Evolutionary conservation across 2,797 vertebrate species (phyloP).

Genomic region (Oryzias dopingdopingensis): DNA sequence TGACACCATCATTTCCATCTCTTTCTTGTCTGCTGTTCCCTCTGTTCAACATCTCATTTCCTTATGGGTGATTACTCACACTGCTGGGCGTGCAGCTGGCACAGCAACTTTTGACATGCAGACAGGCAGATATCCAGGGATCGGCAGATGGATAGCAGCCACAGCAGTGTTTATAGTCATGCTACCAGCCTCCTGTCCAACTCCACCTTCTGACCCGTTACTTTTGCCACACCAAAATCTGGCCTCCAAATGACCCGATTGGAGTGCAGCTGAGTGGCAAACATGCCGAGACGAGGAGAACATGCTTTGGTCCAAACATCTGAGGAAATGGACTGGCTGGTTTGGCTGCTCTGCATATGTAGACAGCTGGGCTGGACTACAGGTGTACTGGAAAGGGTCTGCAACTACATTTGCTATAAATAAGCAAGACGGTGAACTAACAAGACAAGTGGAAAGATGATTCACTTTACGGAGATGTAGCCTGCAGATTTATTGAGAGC

Average conservation of each 20-base stretch:
- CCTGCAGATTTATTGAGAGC: constrained; percentile 3
- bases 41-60: constrained; percentile 62
- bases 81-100: constrained; percentile 58
- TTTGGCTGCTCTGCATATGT: constrained; percentile 67
- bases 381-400: constrained; percentile 64
- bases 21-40: constrained; percentile 53
- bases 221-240: constrained; percentile 65
- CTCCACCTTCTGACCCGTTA: constrained; percentile 61
- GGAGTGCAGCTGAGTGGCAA: constrained; percentile 58
- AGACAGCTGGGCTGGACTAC: constrained; percentile 73
- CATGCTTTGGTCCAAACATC: constrained; percentile 70
- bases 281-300: constrained; percentile 70
- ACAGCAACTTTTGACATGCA: constrained; percentile 47
- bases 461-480: constrained; percentile 25
- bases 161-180: constrained; percentile 63
- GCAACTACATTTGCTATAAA: constrained; percentile 52
- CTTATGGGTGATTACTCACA: constrained; percentile 62
- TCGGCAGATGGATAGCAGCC: constrained; percentile 69
- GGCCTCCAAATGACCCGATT: constrained; percentile 74
- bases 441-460: constrained; percentile 43
- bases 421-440: constrained; percentile 50
- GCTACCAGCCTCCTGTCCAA: constrained; percentile 58
- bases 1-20: constrained; percentile 69
- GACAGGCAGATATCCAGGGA: constrained; percentile 62
- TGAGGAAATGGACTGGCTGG: constrained; percentile 53